These are phyloP conservation scores for Heliconius ismenius DNA, from an alignment of 2,888 invertebrate genomes.

Conservation along the genomic window DNA sequence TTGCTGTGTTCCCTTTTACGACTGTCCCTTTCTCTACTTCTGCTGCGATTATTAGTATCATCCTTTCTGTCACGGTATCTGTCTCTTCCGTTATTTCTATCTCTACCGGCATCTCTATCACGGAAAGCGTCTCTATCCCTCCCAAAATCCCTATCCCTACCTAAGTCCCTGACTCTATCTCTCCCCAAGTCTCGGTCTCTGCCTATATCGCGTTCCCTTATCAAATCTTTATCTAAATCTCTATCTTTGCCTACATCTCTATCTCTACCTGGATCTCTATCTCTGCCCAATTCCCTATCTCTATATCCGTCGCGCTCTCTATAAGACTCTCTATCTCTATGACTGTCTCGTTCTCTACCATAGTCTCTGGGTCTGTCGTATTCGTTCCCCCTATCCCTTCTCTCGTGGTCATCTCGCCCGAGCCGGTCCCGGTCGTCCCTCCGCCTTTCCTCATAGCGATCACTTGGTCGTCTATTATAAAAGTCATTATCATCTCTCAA, in stretches of 20 bases:
- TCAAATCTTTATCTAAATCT: conserved; percentile 47
- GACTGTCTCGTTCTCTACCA: conserved; percentile 47
- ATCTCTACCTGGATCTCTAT: conserved; percentile 45
- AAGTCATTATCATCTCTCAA: conserved; percentile 39
- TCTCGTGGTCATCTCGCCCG: conserved; percentile 47
- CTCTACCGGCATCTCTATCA: conserved; percentile 53
- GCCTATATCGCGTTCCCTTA: conserved; percentile 42
- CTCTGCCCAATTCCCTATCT: conserved; percentile 39
- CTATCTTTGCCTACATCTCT: conserved; percentile 44
- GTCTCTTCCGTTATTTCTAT: conserved; percentile 49
- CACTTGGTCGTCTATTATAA: conserved; percentile 50
- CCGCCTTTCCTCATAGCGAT: conserved; percentile 53
- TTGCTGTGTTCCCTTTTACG: conserved; percentile 66
- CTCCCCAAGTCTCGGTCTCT: conserved; percentile 45
- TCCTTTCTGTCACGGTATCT: conserved; percentile 50
- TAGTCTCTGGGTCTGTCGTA: conserved; percentile 51
- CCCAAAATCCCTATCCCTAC: conserved; percentile 49
- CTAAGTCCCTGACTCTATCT: conserved; percentile 51
- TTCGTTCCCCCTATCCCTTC: conserved; percentile 50
- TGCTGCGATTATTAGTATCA: conserved; percentile 54
- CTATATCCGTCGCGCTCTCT: conserved; percentile 45
- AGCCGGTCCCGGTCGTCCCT: conserved; percentile 57
- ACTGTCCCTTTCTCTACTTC: conserved; percentile 63
- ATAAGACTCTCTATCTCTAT: conserved; percentile 49
- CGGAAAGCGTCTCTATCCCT: conserved; percentile 31